phyloP scores from a whole-genome alignment of 2,888 invertebrate species.

The Tricholauxania praeusta region DNA sequence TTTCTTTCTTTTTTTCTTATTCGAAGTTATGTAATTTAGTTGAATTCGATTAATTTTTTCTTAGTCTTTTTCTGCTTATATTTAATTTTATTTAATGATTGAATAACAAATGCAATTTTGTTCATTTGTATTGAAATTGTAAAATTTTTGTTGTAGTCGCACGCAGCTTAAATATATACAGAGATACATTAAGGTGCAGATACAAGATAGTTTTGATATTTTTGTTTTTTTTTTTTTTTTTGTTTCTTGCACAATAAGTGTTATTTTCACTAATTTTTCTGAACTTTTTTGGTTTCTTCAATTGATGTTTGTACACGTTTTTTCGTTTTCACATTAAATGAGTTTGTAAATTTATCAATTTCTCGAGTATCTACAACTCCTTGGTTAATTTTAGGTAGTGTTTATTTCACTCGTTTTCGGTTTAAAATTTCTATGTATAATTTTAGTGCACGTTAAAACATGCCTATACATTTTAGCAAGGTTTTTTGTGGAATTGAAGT shows the following conservation, averaged over 20 bases:
- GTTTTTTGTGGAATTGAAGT: slow-evolving; percentile 48
- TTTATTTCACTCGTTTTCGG: slow-evolving; percentile 63
- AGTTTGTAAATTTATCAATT: slow-evolving; percentile 15
- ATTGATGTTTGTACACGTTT: slow-evolving; percentile 10
- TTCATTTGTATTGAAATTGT: slow-evolving; percentile 35
- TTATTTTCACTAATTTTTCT: slow-evolving; percentile 26
- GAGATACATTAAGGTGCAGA: slow-evolving; percentile 24
- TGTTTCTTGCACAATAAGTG: slow-evolving; percentile 35
- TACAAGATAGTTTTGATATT: slow-evolving; percentile 42
- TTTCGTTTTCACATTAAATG: slow-evolving; percentile 24
- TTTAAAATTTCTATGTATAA: slow-evolving; percentile 49
- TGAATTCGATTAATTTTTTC: slow-evolving; percentile 9
- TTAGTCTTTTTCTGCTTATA: neutral
- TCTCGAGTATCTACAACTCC: slow-evolving; percentile 16
- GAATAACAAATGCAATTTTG: slow-evolving; percentile 46
- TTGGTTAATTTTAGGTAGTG: slow-evolving; percentile 57
- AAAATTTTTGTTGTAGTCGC: slow-evolving; percentile 26
- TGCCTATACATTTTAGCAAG: slow-evolving; percentile 45
- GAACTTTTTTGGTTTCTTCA: slow-evolving; percentile 29
- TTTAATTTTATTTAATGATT: slow-evolving; percentile 12
- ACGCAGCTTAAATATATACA: slow-evolving; percentile 20
- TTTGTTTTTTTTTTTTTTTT: slow-evolving; percentile 23
- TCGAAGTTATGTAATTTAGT: slow-evolving; percentile 31
- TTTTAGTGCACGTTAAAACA: slow-evolving; percentile 49
- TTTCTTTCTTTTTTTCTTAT: slow-evolving; percentile 12